These are phyloP conservation scores for Poecilobothrus nobilitatus DNA, from an alignment of 2,888 invertebrate genomes.

Conservation along the genomic window DNA sequence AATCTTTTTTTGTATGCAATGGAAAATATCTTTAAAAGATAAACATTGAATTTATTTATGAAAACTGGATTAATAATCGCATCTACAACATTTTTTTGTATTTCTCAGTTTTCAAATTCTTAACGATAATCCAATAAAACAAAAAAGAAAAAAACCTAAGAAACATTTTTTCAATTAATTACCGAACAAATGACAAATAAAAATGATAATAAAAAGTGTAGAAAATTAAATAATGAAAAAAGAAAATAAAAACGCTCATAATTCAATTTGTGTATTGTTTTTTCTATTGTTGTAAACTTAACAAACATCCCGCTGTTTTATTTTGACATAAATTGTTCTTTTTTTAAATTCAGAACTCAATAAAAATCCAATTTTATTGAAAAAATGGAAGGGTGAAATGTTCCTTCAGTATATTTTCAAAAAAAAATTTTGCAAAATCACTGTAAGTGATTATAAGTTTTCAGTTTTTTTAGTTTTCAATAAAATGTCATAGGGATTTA, in stretches of 20 bases:
- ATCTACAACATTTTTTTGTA: too few relatives aligned
- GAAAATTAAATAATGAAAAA: background rate
- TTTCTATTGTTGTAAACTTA: background rate
- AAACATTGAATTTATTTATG: too few relatives aligned
- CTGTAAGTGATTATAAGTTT: too few relatives aligned
- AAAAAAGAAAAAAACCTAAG: too few relatives aligned
- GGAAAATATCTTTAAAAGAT: too few relatives aligned
- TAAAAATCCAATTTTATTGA: background rate
- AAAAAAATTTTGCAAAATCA: too few relatives aligned
- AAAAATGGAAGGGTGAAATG: background rate
- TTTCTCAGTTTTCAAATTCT: too few relatives aligned
- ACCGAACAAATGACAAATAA: background rate
- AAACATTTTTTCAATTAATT: background rate
- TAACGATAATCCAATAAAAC: background rate
- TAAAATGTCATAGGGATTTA: too few relatives aligned
- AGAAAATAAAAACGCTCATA: background rate
- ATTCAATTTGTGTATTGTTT: background rate
- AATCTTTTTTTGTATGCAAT: background rate
- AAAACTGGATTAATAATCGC: too few relatives aligned
- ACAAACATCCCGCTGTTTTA: background rate
- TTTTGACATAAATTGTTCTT: background rate
- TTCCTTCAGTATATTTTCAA: constrained; percentile 9
- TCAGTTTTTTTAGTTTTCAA: too few relatives aligned
- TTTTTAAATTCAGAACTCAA: background rate
- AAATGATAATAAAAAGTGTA: too few relatives aligned